Conservation (phyloP, 2,888 invertebrate species). For the Drosophila gaucha region DNA sequence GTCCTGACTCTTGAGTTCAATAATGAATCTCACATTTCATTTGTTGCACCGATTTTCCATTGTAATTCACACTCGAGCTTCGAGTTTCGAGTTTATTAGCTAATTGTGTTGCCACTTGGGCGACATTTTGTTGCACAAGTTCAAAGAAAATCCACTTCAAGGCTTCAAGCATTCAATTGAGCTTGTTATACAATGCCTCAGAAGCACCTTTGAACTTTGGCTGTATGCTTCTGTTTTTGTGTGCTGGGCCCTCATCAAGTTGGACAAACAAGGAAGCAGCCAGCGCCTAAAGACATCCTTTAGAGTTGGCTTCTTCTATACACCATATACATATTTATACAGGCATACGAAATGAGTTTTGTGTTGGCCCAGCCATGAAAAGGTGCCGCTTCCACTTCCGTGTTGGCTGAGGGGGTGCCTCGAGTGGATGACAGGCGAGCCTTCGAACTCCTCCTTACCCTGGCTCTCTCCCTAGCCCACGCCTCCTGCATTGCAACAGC, state of each 20-base stretch:
- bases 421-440: slow-evolving; percentile 2
- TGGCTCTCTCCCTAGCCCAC: not conserved
- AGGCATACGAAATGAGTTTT: slow-evolving; percentile 69
- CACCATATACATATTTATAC: not conserved
- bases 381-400: slow-evolving; percentile 59
- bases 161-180: slow-evolving; percentile 63
- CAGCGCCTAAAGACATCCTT: slow-evolving; percentile 44
- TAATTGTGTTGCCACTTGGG: slow-evolving; percentile 51
- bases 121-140: slow-evolving; percentile 55
- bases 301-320: slow-evolving; percentile 41
- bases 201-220: slow-evolving; percentile 73
- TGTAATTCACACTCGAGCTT: slow-evolving; percentile 48
- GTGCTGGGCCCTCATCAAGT: slow-evolving; percentile 24
- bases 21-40: slow-evolving; percentile 18
- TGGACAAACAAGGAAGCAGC: slow-evolving; percentile 67
- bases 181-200: slow-evolving; percentile 68
- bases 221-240: not conserved
- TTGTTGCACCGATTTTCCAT: slow-evolving; percentile 46
- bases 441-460: slow-evolving; percentile 3
- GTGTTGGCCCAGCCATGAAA: slow-evolving; percentile 60
- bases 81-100: slow-evolving; percentile 23
- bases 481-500: slow-evolving; percentile 36
- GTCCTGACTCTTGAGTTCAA: not conserved
- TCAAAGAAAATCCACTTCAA: slow-evolving; percentile 67
- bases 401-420: slow-evolving; percentile 45